Evolutionary conservation across 2,888 invertebrate genomes (phyloP).

Genomic region (Iselma pallidipennis): DNA sequence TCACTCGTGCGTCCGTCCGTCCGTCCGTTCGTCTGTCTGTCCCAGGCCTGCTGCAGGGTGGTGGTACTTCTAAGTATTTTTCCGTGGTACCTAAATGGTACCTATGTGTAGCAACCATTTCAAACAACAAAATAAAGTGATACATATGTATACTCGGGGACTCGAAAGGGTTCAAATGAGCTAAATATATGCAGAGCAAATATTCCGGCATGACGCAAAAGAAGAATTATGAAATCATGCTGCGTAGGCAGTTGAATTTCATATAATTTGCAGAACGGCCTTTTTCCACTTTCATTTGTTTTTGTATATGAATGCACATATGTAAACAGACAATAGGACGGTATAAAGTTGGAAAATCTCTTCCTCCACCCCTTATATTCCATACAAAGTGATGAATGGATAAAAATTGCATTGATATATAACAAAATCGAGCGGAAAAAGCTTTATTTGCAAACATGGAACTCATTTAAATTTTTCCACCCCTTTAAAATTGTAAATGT

Average conservation of each 20-base stretch:
- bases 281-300: slow-evolving; percentile 12
- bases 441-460: neutral
- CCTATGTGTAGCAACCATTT: too few relatives aligned
- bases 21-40: too few relatives aligned
- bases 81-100: too few relatives aligned
- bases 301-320: slow-evolving; percentile 1
- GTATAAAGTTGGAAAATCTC: slow-evolving; percentile 8
- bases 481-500: neutral
- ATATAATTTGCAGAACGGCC: slow-evolving; percentile 15
- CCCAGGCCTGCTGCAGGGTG: too few relatives aligned
- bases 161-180: slow-evolving; percentile 25
- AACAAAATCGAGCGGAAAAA: neutral
- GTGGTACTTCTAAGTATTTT: too few relatives aligned
- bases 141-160: too few relatives aligned
- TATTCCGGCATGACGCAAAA: slow-evolving; percentile 12
- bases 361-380: neutral
- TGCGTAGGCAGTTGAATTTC: slow-evolving; percentile 21
- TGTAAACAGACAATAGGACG: slow-evolving; percentile 5
- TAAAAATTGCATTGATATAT: neutral
- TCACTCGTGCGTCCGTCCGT: too few relatives aligned
- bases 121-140: too few relatives aligned
- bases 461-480: neutral
- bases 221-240: slow-evolving; percentile 23
- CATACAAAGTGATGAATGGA: neutral
- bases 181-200: slow-evolving; percentile 22